phyloP scores from a whole-genome alignment of 2,797 vertebrate genomes.

The Thunnus albacares region DNA sequence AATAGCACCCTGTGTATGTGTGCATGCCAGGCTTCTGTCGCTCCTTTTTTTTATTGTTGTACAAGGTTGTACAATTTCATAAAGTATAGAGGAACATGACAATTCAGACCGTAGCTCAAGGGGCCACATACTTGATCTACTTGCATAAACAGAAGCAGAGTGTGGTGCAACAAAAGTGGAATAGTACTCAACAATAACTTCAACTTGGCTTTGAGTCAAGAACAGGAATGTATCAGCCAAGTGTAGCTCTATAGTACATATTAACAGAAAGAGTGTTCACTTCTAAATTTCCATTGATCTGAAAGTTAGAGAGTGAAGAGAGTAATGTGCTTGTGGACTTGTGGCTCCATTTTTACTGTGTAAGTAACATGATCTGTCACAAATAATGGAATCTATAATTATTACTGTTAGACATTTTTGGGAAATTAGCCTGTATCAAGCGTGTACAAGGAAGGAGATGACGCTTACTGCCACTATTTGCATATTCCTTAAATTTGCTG shows the following conservation, averaged over 20 bases:
- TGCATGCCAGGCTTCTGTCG: constrained; percentile 35
- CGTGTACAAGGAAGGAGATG: constrained; percentile 14
- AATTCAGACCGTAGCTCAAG: constrained; percentile 11
- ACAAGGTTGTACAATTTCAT: constrained; percentile 47
- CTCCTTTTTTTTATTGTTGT: constrained; percentile 34
- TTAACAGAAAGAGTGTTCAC: background rate
- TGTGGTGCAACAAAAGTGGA: constrained; percentile 12
- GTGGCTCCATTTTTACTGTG: background rate
- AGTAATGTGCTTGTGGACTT: background rate
- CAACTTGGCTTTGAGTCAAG: constrained; percentile 8
- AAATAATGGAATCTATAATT: constrained; percentile 11
- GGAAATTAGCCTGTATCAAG: constrained; percentile 12
- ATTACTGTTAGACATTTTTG: background rate
- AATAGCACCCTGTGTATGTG: constrained; percentile 17
- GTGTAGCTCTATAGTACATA: background rate
- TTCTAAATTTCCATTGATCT: constrained; percentile 15
- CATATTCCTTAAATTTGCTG: constrained; percentile 48
- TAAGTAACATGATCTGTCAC: constrained; percentile 9
- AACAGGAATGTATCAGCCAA: background rate
- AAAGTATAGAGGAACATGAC: constrained; percentile 39
- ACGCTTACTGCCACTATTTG: constrained; percentile 40
- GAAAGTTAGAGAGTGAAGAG: background rate
- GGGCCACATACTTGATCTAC: constrained; percentile 34
- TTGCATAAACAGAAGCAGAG: constrained; percentile 37
- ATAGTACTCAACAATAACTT: constrained; percentile 16